phyloP scores from a whole-genome alignment of 2,888 invertebrate genomes.

The Gari tellinella region DNA sequence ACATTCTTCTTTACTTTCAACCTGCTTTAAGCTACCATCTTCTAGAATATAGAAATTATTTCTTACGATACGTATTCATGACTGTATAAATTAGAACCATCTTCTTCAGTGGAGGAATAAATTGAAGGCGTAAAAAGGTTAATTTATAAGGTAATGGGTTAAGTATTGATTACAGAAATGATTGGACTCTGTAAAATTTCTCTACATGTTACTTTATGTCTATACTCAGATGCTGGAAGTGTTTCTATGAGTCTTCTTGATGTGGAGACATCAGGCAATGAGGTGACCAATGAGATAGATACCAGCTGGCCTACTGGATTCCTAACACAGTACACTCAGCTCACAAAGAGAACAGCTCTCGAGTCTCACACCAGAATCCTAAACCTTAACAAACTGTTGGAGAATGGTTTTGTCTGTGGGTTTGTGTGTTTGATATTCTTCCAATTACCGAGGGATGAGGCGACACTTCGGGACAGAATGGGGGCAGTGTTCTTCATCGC shows the following conservation, averaged over 20 bases:
- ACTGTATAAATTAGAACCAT: too few species aligned
- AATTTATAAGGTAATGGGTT: too few species aligned
- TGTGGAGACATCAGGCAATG: conserved; percentile 7
- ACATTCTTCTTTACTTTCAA: too few species aligned
- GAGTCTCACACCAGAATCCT: conserved; percentile 90
- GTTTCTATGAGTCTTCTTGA: conserved; percentile 59
- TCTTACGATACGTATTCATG: too few species aligned
- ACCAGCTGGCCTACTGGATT: conserved; percentile 93
- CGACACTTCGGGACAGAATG: conserved; percentile 90
- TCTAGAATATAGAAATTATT: too few species aligned
- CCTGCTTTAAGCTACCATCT: too few species aligned
- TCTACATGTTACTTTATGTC: neutral
- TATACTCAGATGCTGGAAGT: conserved; percentile 43
- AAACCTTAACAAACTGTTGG: conserved; percentile 89
- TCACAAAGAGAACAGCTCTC: conserved; percentile 88
- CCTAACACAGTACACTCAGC: conserved; percentile 89
- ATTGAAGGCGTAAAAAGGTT: too few species aligned
- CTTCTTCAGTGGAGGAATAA: too few species aligned
- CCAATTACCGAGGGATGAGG: conserved; percentile 90
- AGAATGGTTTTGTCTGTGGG: conserved; percentile 86
- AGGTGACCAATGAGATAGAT: conserved; percentile 73
- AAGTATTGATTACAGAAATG: too few species aligned
- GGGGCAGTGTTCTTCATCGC: conserved; percentile 93
- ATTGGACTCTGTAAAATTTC: neutral
- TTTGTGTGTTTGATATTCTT: conserved; percentile 92